Conservation (phyloP, 2,888 invertebrate genomes). For the Chalcosyrphus nemorum region DNA sequence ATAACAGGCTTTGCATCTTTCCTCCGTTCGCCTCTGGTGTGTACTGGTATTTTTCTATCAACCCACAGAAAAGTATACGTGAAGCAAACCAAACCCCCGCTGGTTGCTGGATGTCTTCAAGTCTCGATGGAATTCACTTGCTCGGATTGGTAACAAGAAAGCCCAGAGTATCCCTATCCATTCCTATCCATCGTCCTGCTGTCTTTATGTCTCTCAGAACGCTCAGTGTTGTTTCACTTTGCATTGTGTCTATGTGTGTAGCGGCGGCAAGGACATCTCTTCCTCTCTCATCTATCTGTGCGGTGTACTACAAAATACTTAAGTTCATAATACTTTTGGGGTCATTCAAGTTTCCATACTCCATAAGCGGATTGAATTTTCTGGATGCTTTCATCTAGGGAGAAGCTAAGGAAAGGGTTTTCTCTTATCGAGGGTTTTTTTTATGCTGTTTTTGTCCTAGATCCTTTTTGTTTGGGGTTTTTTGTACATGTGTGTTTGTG, state of each 20-base stretch:
- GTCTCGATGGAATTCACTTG: slow-evolving; percentile 68
- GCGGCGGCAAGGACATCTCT: slow-evolving; percentile 17
- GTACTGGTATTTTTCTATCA: slow-evolving; percentile 33
- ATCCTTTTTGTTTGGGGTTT: neutral
- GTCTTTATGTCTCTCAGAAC: slow-evolving; percentile 25
- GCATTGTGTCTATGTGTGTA: slow-evolving; percentile 44
- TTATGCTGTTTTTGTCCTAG: neutral
- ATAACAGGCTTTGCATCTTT: slow-evolving; percentile 67
- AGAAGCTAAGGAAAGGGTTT: slow-evolving; percentile 47
- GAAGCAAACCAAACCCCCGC: neutral
- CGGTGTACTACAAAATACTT: slow-evolving; percentile 71
- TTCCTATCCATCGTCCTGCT: slow-evolving; percentile 41
- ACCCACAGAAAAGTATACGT: slow-evolving; percentile 9
- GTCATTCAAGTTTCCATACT: slow-evolving; percentile 71
- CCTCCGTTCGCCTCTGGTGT: neutral
- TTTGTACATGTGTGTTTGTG: neutral
- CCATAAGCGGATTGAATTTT: slow-evolving; percentile 73
- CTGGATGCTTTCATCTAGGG: slow-evolving; percentile 69
- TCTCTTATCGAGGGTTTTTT: neutral
- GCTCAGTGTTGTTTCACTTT: slow-evolving; percentile 47
- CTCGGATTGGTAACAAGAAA: slow-evolving; percentile 51
- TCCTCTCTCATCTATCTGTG: slow-evolving; percentile 41
- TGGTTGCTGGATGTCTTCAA: slow-evolving; percentile 33
- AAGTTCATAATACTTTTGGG: slow-evolving; percentile 73
- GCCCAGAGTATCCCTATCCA: neutral